Evolutionary conservation across 1,140 invertebrate species (phyloP).

Genomic region (Luehdorfia chinensis): DNA sequence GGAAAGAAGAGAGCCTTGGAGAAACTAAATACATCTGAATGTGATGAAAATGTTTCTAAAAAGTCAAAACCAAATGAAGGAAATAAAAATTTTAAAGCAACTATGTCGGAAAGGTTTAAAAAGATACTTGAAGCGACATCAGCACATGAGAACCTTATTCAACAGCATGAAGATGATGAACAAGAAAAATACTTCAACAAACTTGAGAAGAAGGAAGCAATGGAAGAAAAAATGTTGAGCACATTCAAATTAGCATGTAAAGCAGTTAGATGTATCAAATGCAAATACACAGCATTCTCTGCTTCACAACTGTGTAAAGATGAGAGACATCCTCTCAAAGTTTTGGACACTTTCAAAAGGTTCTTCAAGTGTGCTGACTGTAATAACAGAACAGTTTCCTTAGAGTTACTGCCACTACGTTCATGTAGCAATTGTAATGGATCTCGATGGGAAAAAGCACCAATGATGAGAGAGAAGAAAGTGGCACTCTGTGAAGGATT

Average conservation of each 20-base stretch:
- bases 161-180: slow-evolving; percentile 84
- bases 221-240: slow-evolving; percentile 94
- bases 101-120: slow-evolving; percentile 83
- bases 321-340: slow-evolving; percentile 87
- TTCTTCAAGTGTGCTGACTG: slow-evolving; percentile 95
- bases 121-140: slow-evolving; percentile 89
- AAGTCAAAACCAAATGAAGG: slow-evolving; percentile 73
- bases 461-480: slow-evolving; percentile 88
- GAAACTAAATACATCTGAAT: slow-evolving; percentile 63
- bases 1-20: slow-evolving; percentile 77
- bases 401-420: slow-evolving; percentile 86
- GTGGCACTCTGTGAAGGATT: slow-evolving; percentile 75
- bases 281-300: slow-evolving; percentile 93
- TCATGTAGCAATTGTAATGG: slow-evolving; percentile 88
- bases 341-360: slow-evolving; percentile 88
- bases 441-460: slow-evolving; percentile 85
- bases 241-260: slow-evolving; percentile 91
- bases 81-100: slow-evolving; percentile 54
- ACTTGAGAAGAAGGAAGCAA: slow-evolving; percentile 91
- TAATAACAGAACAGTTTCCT: slow-evolving; percentile 86
- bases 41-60: slow-evolving; percentile 62
- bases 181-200: slow-evolving; percentile 93
- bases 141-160: slow-evolving; percentile 85
- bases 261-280: slow-evolving; percentile 92
- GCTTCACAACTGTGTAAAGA: slow-evolving; percentile 90